A percentile compares a stretch with the other conserved stretches of the same genome.
Conservation (phyloP, 2,888 invertebrate species). For the Portevinia maculata region DNA sequence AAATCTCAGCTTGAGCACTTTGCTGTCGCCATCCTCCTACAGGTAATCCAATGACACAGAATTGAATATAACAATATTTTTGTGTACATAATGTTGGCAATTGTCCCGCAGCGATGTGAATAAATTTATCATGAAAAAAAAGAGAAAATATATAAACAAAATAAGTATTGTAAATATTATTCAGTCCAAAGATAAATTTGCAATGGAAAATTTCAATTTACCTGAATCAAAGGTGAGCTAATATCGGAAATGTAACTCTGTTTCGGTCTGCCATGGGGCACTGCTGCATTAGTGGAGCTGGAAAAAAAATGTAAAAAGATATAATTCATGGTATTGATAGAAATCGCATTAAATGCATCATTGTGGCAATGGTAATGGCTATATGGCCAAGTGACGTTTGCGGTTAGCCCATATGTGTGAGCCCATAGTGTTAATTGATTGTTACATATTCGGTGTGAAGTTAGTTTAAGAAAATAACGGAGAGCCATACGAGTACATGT, state of each 20-base stretch:
- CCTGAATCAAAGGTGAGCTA: slow-evolving; percentile 92
- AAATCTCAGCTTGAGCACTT: slow-evolving; percentile 96
- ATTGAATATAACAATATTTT: slow-evolving; percentile 7
- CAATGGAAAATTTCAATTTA: slow-evolving; percentile 71
- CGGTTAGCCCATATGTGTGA: slow-evolving; percentile 41
- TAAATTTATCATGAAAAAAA: slow-evolving; percentile 38
- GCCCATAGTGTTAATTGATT: slow-evolving; percentile 44
- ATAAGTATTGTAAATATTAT: slow-evolving; percentile 36
- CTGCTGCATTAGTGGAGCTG: slow-evolving; percentile 83
- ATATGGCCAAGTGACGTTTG: slow-evolving; percentile 8
- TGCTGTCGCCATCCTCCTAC: slow-evolving; percentile 96
- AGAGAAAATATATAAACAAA: slow-evolving; percentile 39
- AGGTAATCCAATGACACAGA: slow-evolving; percentile 78
- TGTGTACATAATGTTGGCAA: slow-evolving; percentile 38
- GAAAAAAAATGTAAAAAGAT: slow-evolving; percentile 74
- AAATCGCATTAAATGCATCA: slow-evolving; percentile 18
- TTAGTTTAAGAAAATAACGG: slow-evolving; percentile 22
- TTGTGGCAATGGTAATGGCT: slow-evolving; percentile 3
- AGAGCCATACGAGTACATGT: not conserved
- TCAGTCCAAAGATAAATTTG: slow-evolving; percentile 34
- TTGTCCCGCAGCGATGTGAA: slow-evolving; percentile 31
- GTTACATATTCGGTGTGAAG: slow-evolving; percentile 6
- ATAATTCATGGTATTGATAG: slow-evolving; percentile 4
- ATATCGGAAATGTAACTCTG: slow-evolving; percentile 90
- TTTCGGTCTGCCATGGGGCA: slow-evolving; percentile 81